Evolutionary conservation across 2,888 invertebrate species (phyloP), one percentile per base, ranked within the genome.

Genomic region (Amphimallon solstitiale): DNA sequence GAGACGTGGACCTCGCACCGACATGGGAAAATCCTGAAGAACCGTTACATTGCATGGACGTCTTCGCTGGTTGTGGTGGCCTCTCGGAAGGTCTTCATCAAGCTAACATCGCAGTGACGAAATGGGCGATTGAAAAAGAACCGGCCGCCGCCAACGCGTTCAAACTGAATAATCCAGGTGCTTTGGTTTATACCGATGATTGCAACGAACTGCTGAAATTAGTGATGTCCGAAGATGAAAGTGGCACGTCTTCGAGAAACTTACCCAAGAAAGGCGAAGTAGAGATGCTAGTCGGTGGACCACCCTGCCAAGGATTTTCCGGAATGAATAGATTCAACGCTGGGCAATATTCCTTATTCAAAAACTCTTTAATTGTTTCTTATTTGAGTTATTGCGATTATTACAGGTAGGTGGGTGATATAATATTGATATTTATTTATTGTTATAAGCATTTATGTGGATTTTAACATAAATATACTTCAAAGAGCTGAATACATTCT

Each of bases 311-410:
- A 81, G 94, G 94, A 2, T 95, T 94, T 82, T 93, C 92, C 48
- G 93, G 93, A 37, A 94, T 94, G 93, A 95, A 95, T 81, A 84
- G 94, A 59, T 95, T 94, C 80, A 94, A 92, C 81, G 90, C 90
- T 0, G 84, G 93, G 34, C 92, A 94, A 72, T 94, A 94, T 80
- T 93, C 94, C 1, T 85, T 89, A 71, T 94, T 94, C 77, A 94
- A 93, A 84, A 94, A 93, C 79, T 94, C 94, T 0, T 83, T 94
- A 10, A 90, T 94, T 15, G 91, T 91, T 0, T 90, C 93, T 0
- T 94, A 89, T 78, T 84, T 94, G 15, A 92, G 93, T 21, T 94
- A 90, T 80, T 93, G 93, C 78, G 95, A 95, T 80, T 94, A 88
- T 80, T 94, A 92, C 77, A 86, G 94, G 76, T 79, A 71, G 59